Evolutionary conservation across 2,113 vertebrate genomes (phyloP).

Genomic region (Phalacrocorax aristotelis): DNA sequence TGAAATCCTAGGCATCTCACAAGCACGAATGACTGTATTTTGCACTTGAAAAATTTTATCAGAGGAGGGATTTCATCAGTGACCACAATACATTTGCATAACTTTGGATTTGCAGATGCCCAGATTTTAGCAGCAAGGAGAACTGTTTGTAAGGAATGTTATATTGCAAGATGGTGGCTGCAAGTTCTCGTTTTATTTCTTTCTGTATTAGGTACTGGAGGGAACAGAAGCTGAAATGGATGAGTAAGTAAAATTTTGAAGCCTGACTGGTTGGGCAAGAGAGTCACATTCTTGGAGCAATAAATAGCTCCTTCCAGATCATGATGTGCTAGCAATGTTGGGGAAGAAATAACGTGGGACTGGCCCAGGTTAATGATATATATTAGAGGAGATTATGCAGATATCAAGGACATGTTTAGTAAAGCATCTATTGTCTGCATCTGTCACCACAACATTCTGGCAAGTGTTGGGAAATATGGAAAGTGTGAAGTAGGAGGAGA

Average conservation of each 20-base stretch:
- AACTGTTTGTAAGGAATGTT: neutral
- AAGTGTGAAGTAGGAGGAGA: constrained; percentile 61
- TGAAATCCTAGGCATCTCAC: neutral
- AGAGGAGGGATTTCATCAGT: neutral
- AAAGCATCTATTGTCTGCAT: constrained; percentile 50
- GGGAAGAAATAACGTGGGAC: constrained; percentile 56
- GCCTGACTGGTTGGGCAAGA: neutral
- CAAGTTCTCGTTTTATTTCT: neutral
- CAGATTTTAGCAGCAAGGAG: neutral
- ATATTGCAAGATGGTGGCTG: neutral
- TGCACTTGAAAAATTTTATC: neutral
- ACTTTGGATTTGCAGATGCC: neutral
- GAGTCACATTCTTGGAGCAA: constrained; percentile 20
- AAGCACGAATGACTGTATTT: neutral
- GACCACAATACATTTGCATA: neutral
- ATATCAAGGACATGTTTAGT: constrained; percentile 60
- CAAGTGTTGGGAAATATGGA: constrained; percentile 52
- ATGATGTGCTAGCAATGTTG: constrained; percentile 51
- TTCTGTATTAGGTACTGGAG: neutral
- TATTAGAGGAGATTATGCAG: constrained; percentile 65
- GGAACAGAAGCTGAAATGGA: neutral
- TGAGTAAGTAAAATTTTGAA: constrained; percentile 21
- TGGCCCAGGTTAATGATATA: constrained; percentile 65
- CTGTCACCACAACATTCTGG: constrained; percentile 52
- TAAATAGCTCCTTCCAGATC: constrained; percentile 53